phyloP scores from a whole-genome alignment of 2,888 invertebrate species.

The Dastarcus helophoroides region DNA sequence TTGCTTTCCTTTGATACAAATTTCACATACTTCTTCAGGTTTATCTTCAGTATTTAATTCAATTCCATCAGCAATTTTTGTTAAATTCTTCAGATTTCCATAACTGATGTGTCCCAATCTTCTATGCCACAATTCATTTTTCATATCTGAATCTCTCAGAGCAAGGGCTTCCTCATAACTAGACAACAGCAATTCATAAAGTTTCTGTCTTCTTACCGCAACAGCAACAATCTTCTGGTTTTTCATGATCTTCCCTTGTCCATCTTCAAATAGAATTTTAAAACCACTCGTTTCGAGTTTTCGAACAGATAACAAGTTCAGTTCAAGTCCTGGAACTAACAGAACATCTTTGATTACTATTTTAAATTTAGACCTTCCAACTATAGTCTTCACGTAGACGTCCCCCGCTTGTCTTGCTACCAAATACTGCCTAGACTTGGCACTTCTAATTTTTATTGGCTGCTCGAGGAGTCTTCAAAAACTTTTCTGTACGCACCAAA shows the following conservation, averaged over 20 bases:
- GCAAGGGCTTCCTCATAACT: no score
- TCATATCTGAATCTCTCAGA: slow-evolving; percentile 1
- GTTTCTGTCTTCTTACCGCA: slow-evolving; percentile 2
- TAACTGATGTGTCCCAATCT: slow-evolving; percentile 15
- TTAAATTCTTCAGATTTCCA: slow-evolving; percentile 9
- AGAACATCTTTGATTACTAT: slow-evolving; percentile 6
- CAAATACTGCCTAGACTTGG: slow-evolving; percentile 22
- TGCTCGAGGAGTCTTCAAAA: slow-evolving; percentile 14
- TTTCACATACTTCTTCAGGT: slow-evolving; percentile 23
- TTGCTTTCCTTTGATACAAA: slow-evolving; percentile 25
- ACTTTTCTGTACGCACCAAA: slow-evolving; percentile 9
- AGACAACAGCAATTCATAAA: slow-evolving; percentile 4
- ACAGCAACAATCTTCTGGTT: slow-evolving; percentile 1
- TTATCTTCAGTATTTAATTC: slow-evolving; percentile 4
- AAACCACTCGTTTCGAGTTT: slow-evolving; percentile 19
- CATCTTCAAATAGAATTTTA: slow-evolving; percentile 20
- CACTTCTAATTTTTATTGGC: slow-evolving; percentile 24
- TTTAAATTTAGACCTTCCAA: background rate
- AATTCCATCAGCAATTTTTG: slow-evolving; percentile 11
- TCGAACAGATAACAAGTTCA: slow-evolving; percentile 22
- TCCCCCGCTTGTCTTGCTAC: slow-evolving; percentile 22
- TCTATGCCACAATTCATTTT: slow-evolving; percentile 14
- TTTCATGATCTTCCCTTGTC: slow-evolving; percentile 15
- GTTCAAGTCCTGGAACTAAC: slow-evolving; percentile 17
- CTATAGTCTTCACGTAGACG: background rate